phyloP scores from a whole-genome alignment of 2,113 vertebrate genomes.

The Oryzias woworae region DNA sequence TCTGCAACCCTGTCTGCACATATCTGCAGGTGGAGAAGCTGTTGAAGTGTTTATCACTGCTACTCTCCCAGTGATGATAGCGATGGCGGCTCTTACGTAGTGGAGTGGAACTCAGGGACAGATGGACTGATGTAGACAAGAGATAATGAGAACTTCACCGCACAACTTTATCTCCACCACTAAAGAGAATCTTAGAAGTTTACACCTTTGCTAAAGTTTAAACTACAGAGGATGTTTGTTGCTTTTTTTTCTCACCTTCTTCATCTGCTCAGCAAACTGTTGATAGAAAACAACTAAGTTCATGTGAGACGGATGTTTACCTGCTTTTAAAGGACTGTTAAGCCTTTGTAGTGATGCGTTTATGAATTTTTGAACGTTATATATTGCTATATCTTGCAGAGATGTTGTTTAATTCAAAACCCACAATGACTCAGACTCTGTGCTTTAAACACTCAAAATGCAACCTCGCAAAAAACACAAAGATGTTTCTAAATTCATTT shows the following conservation, averaged over 20 bases:
- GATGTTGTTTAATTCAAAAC: too few species aligned
- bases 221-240: conserved; percentile 11
- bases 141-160: conserved; percentile 41
- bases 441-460: too few species aligned
- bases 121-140: conserved; percentile 33
- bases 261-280: too few species aligned
- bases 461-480: too few species aligned
- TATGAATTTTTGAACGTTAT: too few species aligned
- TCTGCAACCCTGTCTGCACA: conserved; percentile 35
- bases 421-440: too few species aligned
- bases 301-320: too few species aligned
- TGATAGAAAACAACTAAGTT: too few species aligned
- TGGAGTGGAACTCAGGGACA: conserved; percentile 36
- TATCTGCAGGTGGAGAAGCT: conserved; percentile 56
- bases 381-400: too few species aligned
- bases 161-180: conserved; percentile 39
- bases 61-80: conserved; percentile 39
- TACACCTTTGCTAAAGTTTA: conserved; percentile 28
- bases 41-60: conserved; percentile 59
- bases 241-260: conserved; percentile 1
- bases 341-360: too few species aligned
- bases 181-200: conserved; percentile 22
- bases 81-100: conserved; percentile 34
- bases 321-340: too few species aligned
- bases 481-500: too few species aligned